A percentile compares a stretch with the other conserved stretches of the same genome.
phyloP scores from a whole-genome alignment of 2,888 invertebrate genomes.

The Nymphalis c-album region DNA sequence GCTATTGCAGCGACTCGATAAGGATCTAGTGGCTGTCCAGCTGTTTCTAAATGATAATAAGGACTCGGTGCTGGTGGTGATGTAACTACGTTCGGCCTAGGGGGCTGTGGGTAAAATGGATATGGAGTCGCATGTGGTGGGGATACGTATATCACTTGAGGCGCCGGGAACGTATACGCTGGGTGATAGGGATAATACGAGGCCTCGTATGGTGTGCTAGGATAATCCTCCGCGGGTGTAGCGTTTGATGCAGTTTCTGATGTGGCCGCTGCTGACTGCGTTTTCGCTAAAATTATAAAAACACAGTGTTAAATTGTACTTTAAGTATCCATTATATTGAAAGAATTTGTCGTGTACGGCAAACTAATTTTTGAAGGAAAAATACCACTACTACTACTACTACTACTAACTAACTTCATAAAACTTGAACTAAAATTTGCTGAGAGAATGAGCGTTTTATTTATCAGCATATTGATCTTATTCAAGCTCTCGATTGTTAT shows the following conservation, averaged over 20 bases:
- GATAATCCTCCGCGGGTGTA: constrained; percentile 12
- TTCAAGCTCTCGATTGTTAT: too few relatives aligned
- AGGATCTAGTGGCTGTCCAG: constrained; percentile 24
- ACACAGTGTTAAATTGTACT: too few relatives aligned
- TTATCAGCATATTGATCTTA: too few relatives aligned
- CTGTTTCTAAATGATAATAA: constrained; percentile 24
- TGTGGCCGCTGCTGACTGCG: constrained; percentile 15
- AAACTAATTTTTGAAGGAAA: neutral
- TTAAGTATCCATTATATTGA: too few relatives aligned
- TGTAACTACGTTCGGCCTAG: constrained; percentile 37
- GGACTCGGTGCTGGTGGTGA: constrained; percentile 28
- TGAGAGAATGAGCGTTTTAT: too few relatives aligned
- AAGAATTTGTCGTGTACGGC: neutral
- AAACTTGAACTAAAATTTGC: too few relatives aligned
- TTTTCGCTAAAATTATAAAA: constrained; percentile 28
- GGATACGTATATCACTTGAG: constrained; percentile 56
- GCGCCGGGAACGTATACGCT: constrained; percentile 35
- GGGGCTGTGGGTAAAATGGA: constrained; percentile 36
- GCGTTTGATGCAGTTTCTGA: constrained; percentile 12
- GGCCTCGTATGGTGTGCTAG: constrained; percentile 42
- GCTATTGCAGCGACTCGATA: neutral
- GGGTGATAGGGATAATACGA: constrained; percentile 38
- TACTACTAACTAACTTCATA: too few relatives aligned
- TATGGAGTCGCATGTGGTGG: constrained; percentile 44
- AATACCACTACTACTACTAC: too few relatives aligned